Conservation (phyloP, 2,797 vertebrate genomes). For the Sciaenops ocellatus region DNA sequence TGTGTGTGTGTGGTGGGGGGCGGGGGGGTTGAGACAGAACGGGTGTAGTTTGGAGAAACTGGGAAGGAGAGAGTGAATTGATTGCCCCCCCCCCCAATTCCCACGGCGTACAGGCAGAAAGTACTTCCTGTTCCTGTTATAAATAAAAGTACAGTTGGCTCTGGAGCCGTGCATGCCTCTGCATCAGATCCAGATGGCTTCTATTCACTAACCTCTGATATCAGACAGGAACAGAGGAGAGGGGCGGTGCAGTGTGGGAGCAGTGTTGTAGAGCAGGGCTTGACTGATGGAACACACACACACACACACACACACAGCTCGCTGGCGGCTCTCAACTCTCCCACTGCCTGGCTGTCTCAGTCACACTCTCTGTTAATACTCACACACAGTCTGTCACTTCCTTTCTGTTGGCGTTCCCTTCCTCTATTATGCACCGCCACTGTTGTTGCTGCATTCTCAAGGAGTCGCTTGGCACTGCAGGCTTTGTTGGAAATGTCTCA, state of each 20-base stretch:
- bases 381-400: constrained; percentile 30
- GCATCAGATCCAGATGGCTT: constrained; percentile 73
- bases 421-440: constrained; percentile 5
- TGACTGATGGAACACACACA: constrained; percentile 30
- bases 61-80: constrained; percentile 1
- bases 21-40: neutral
- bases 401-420: constrained; percentile 3
- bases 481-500: neutral
- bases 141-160: constrained; percentile 66
- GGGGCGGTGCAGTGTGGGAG: constrained; percentile 16
- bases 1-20: too few species aligned
- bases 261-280: constrained; percentile 6
- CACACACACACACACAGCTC: neutral
- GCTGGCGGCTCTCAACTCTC: constrained; percentile 34
- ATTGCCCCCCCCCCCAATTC: constrained; percentile 22
- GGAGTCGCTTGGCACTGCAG: constrained; percentile 9
- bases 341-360: constrained; percentile 12
- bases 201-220: constrained; percentile 60
- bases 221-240: constrained; percentile 36
- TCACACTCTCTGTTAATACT: constrained; percentile 28
- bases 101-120: constrained; percentile 54
- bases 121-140: constrained; percentile 76
- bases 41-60: neutral
- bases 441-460: constrained; percentile 14
- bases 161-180: constrained; percentile 22